Evolutionary conservation across 2,888 invertebrate genomes (phyloP).

Genomic region (Caenorhabditis uteleia): DNA sequence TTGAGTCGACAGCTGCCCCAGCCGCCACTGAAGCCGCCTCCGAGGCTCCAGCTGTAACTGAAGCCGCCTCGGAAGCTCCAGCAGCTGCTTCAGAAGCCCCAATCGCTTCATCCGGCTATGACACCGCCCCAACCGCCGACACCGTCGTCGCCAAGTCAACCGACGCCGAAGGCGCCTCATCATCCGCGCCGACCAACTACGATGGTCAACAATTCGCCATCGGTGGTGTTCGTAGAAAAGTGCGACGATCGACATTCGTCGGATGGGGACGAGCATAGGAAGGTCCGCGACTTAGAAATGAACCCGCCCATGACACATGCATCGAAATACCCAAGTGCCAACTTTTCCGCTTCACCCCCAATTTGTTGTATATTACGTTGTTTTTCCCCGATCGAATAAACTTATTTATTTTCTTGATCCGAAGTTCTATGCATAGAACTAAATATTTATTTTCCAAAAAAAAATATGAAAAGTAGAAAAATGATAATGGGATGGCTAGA

Average conservation of each 20-base stretch:
- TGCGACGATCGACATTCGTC: constrained; percentile 33
- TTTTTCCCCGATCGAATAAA: constrained; percentile 41
- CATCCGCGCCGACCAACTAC: constrained; percentile 22
- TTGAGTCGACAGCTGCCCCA: constrained; percentile 12
- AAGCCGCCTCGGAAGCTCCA: constrained; percentile 8
- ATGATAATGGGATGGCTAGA: neutral
- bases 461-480: constrained; percentile 14
- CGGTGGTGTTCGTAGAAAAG: constrained; percentile 24
- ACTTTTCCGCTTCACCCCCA: no score
- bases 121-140: neutral
- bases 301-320: no score
- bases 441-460: constrained; percentile 12
- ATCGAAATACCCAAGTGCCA: no score
- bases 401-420: constrained; percentile 28
- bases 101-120: neutral
- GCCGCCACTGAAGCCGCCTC: neutral
- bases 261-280: constrained; percentile 32
- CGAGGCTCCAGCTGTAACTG: constrained; percentile 6
- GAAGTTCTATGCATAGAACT: neutral
- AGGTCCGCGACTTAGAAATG: neutral
- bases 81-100: constrained; percentile 1
- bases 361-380: constrained; percentile 42
- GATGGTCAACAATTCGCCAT: constrained; percentile 27
- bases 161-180: constrained; percentile 25
- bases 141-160: constrained; percentile 9